phyloP scores from a whole-genome alignment of 2,797 vertebrate species.

The Diglossa cyanea region DNA sequence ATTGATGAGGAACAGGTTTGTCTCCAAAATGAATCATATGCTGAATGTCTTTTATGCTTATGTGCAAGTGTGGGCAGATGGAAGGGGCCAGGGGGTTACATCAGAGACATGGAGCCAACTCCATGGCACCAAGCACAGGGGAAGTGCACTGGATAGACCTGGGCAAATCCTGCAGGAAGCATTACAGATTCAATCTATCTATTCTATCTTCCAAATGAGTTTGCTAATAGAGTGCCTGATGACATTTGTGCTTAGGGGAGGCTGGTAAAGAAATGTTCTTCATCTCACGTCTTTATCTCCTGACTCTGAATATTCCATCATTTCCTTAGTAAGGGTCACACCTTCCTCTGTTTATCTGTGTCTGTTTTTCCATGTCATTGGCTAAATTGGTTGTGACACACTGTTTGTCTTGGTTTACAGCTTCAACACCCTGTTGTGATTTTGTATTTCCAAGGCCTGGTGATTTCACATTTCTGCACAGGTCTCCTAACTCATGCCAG shows the following conservation, averaged over 20 bases:
- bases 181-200: background rate
- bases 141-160: background rate
- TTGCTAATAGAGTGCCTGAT: background rate
- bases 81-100: background rate
- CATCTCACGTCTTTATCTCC: background rate
- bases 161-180: background rate
- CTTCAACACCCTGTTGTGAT: background rate
- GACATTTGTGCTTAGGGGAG: background rate
- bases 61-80: background rate
- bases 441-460: background rate
- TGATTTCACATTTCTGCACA: background rate
- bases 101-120: fast-evolving
- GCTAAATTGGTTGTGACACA: background rate
- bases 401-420: conserved; percentile 2
- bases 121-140: background rate
- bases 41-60: background rate
- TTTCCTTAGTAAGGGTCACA: background rate
- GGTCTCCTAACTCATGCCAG: background rate
- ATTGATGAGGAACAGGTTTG: fast-evolving
- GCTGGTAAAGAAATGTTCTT: background rate
- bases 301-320: background rate
- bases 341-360: background rate
- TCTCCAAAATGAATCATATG: background rate
- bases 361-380: conserved; percentile 1
- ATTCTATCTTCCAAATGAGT: background rate